Conservation (phyloP, 1,140 invertebrate species). For the Zelostemma sp. region DNA sequence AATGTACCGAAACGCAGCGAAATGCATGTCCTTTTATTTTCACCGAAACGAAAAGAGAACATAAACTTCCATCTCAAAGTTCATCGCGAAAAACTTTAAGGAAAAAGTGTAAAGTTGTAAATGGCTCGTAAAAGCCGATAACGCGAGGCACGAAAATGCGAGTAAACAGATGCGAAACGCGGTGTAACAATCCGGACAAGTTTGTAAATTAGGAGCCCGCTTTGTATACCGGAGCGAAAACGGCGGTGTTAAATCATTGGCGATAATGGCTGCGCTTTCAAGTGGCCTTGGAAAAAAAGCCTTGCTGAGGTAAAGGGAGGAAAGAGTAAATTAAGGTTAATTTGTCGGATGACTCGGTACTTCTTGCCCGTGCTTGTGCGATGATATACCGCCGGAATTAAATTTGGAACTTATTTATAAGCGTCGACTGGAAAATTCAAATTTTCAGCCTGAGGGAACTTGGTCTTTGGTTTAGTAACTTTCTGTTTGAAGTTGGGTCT, state of each 20-base stretch:
- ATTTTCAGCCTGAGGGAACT: not conserved
- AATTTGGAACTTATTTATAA: conserved; percentile 4
- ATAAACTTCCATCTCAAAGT: no score
- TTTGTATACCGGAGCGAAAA: conserved; percentile 38
- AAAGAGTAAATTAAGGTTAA: conserved; percentile 29
- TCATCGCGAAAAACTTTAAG: no score
- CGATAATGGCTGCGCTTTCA: conserved; percentile 30
- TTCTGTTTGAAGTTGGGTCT: not conserved
- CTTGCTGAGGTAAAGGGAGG: conserved; percentile 5
- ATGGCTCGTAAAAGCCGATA: conserved; percentile 5
- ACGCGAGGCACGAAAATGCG: conserved; percentile 22
- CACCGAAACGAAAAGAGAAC: no score
- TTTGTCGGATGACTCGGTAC: conserved; percentile 15
- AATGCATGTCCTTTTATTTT: no score
- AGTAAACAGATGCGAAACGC: conserved; percentile 21
- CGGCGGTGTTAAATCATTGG: conserved; percentile 47
- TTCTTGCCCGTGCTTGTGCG: conserved; percentile 8
- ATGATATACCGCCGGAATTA: conserved; percentile 26
- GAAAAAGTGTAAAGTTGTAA: not conserved
- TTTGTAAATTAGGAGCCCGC: conserved; percentile 51
- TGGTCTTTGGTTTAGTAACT: not conserved
- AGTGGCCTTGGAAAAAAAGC: conserved; percentile 7
- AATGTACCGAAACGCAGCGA: no score
- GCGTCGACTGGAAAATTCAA: not conserved
- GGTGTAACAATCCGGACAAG: conserved; percentile 29